Evolutionary conservation across 1,140 invertebrate genomes (phyloP), one percentile per base, ranked within the genome.

Genomic region (Rhyacophila brunnea): DNA sequence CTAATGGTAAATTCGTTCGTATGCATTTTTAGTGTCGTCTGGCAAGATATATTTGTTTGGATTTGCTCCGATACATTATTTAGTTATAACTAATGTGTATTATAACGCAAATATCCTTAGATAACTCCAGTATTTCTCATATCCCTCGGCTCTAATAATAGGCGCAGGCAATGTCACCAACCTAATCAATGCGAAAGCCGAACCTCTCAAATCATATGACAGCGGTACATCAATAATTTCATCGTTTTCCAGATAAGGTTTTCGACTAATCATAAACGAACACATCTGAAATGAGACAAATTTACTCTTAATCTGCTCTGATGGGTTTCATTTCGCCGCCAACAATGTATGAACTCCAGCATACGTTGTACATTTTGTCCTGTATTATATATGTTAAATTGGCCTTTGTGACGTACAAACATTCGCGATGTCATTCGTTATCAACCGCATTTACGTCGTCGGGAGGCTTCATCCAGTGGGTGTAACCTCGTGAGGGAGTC

Each of bases 401-500:
- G 23, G 23, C 9, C 23, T 28, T 28, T 28, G 23, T 28, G 23
- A 28, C 23, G 23, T 28, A 9, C 23, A 28, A 28, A 28, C 23
- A 28, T 28, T 28, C 3, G 23, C 23, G 23, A 28, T 28, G 23
- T 28, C 23, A 28, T 54, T 34, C 34, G 9, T 42, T 52, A 52
- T 52, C 38, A 52, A 20, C 28, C 18, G 40, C 42, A 54, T 10
- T 54, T 54, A 13, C 14, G 38, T 48, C 47, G 19, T 32, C 13
- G 15, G 35, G n/a, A 38, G 53, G 53, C 35, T 47, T 56, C 23
- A n/a, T 13, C 38, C 38, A 6, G 44, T 56, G 53, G 53, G 53
- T 56, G 53, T 56, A 56, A 56, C 53, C 53, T 56, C 53, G 53
- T 38, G 53, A 56, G 19, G 13, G 53, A 15, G 53, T 56, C 53